These are phyloP conservation scores for Drosophila kepulauana DNA, from an alignment of 1,140 invertebrate genomes.

Conservation along the genomic window DNA sequence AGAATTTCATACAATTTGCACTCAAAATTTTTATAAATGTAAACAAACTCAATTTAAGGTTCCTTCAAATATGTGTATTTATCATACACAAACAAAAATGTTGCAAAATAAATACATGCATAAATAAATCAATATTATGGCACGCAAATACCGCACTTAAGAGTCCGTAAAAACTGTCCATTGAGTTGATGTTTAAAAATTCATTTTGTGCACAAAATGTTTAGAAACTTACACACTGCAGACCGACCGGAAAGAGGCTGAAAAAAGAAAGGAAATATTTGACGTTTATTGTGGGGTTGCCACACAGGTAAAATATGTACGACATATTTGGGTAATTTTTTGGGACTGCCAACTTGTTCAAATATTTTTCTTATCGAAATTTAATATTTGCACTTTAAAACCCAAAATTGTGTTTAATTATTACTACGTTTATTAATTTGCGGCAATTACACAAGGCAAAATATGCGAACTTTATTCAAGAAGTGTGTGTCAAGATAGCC, in stretches of 20 bases:
- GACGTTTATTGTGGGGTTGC: constrained; percentile 53
- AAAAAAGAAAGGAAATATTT: constrained; percentile 68
- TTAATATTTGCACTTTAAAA: not conserved
- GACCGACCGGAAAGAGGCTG: constrained; percentile 78
- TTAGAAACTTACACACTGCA: constrained; percentile 70
- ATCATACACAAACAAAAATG: not conserved
- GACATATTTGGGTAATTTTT: not conserved
- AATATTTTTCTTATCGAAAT: not conserved
- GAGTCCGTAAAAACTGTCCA: constrained; percentile 23
- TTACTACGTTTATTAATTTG: not conserved
- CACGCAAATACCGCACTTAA: constrained; percentile 25
- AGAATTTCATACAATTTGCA: not conserved
- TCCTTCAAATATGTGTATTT: not conserved
- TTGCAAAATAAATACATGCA: constrained; percentile 21
- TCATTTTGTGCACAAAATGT: constrained; percentile 50
- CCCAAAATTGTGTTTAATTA: not conserved
- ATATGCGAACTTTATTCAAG: no score
- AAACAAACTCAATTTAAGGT: constrained; percentile 19
- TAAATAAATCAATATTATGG: constrained; percentile 5
- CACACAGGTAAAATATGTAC: constrained; percentile 7
- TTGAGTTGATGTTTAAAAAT: constrained; percentile 58
- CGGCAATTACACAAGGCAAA: no score
- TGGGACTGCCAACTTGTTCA: constrained; percentile 15
- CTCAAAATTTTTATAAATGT: constrained; percentile 2
- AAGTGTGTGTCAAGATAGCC: no score